A percentile compares a stretch with the other conserved stretches of the same genome.
These are phyloP conservation scores for Sinella curviseta DNA, from an alignment of 1,140 invertebrate genomes.

Conservation along the genomic window DNA sequence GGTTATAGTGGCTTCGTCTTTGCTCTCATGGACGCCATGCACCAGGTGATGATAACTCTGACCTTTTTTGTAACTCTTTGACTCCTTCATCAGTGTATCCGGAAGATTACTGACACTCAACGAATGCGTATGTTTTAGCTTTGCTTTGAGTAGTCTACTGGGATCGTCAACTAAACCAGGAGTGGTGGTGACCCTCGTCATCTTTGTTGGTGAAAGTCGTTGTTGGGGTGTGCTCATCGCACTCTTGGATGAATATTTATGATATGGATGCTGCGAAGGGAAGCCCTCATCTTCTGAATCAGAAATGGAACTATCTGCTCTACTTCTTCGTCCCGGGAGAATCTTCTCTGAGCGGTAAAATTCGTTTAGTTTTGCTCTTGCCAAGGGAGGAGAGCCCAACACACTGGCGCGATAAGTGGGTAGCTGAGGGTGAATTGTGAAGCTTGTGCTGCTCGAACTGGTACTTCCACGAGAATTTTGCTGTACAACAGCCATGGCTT, in stretches of 20 bases:
- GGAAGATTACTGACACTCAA: conserved; percentile 38
- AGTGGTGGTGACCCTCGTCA: not conserved
- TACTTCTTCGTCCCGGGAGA: not conserved
- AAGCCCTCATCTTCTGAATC: conserved; percentile 37
- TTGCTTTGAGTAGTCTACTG: conserved; percentile 38
- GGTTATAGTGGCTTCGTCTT: not conserved
- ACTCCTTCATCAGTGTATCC: conserved; percentile 21
- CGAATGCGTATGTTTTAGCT: conserved; percentile 44
- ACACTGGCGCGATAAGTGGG: not conserved
- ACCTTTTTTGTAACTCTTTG: not conserved
- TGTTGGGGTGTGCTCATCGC: not conserved
- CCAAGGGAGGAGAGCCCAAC: not conserved
- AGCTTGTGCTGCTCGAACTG: not conserved
- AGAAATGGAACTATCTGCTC: conserved; percentile 32
- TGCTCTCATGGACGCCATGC: not conserved
- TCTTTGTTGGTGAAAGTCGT: conserved; percentile 33
- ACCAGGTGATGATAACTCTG: not conserved
- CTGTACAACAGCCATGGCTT: not conserved
- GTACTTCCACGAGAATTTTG: not conserved
- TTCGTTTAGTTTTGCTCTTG: not conserved
- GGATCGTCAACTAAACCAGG: conserved; percentile 38
- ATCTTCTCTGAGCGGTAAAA: not conserved
- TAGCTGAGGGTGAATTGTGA: not conserved
- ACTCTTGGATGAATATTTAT: not conserved
- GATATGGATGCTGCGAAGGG: not conserved